phyloP scores from a whole-genome alignment of 2,888 invertebrate genomes.

The Drosophila nr. medialis region DNA sequence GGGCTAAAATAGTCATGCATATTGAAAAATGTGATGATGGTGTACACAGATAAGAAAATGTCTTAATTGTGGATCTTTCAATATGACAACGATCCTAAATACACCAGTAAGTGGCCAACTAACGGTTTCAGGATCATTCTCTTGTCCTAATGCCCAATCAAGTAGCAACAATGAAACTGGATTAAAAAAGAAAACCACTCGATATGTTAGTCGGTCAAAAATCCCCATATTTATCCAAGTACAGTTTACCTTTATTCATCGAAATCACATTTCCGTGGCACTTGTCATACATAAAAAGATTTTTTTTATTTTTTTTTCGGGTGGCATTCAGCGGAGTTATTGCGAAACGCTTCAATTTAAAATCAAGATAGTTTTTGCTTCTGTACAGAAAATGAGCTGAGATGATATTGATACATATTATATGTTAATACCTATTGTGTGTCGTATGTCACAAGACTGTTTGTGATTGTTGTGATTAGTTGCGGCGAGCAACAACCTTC shows the following conservation, averaged over 20 bases:
- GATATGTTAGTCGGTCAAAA: background rate
- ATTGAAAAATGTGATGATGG: background rate
- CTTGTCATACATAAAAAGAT: background rate
- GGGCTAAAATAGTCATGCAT: background rate
- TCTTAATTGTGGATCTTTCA: background rate
- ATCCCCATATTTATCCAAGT: background rate
- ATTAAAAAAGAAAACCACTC: background rate
- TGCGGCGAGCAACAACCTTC: slow-evolving; percentile 52
- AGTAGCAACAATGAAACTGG: background rate
- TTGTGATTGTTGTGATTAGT: slow-evolving; percentile 36
- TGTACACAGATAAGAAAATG: background rate
- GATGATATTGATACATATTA: background rate
- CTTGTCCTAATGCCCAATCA: too few relatives aligned
- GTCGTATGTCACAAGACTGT: slow-evolving; percentile 24
- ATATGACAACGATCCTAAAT: background rate
- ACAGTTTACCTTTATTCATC: background rate
- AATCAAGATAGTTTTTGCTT: background rate
- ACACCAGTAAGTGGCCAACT: background rate
- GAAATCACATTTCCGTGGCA: background rate
- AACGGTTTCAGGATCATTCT: background rate
- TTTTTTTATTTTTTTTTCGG: too few relatives aligned
- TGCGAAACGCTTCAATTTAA: background rate
- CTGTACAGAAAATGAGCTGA: background rate
- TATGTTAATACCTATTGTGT: slow-evolving; percentile 8
- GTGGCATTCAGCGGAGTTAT: background rate